phyloP scores from a whole-genome alignment of 64 coral and sea anemone species.

The Dendronephthya gigantea region DNA sequence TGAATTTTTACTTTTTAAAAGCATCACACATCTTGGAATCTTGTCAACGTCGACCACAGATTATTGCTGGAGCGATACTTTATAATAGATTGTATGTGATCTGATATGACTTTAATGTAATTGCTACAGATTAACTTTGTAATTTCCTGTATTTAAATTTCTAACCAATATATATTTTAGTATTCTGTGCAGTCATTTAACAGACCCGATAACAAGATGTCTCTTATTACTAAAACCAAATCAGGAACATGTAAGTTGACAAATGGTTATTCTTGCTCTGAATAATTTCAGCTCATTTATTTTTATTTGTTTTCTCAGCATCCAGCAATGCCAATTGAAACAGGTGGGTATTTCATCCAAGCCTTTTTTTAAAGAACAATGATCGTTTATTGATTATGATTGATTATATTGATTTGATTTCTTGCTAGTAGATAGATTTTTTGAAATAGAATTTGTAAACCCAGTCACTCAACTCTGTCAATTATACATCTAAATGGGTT shows the following conservation, averaged over 20 bases:
- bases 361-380: not conserved
- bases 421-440: too few species aligned
- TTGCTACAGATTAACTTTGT: not conserved
- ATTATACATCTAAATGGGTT: not conserved
- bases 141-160: not conserved
- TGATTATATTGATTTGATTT: too few species aligned
- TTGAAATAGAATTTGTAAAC: too few species aligned
- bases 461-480: not conserved
- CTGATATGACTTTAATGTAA: not conserved
- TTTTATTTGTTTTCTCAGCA: conserved; percentile 40
- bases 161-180: conserved; percentile 25
- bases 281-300: not conserved
- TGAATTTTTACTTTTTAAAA: conserved; percentile 51
- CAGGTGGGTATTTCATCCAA: conserved; percentile 44
- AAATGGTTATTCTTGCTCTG: not conserved
- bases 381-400: too few species aligned
- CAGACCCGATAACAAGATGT: conserved; percentile 49
- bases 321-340: conserved; percentile 76
- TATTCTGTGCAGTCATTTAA: conserved; percentile 65
- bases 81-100: conserved; percentile 60
- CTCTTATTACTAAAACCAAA: conserved; percentile 79
- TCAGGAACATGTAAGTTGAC: conserved; percentile 69
- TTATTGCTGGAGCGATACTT: conserved; percentile 83
- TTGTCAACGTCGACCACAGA: conserved; percentile 68
- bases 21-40: conserved; percentile 82